Evolutionary conservation across 2,888 invertebrate species (phyloP), one percentile per base, ranked within the genome.

Genomic region (Galerucella pusilla): DNA sequence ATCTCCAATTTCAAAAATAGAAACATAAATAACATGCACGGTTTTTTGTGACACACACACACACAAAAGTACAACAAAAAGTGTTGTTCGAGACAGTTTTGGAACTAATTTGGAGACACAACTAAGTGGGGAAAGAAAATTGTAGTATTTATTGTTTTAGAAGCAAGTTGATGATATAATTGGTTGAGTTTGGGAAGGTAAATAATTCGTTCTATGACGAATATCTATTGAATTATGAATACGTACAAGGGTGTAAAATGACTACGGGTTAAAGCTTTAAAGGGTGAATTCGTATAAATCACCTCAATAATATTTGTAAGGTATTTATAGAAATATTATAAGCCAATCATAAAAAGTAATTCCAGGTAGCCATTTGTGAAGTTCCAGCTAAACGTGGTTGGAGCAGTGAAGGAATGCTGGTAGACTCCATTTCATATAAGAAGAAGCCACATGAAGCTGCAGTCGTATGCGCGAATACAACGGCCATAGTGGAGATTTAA

Each of bases 81-180:
- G 74, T 74, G 71, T 69, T 74, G 65, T 74, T 74, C 49, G 14
- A 67, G 66, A 61, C 67, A 74, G 74, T 71, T 74, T 54, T 2
- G 16, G n/a, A 67, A 71, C 67, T 63, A 49, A 66, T 70, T 70
- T 28, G n/a, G 46, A 61, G 49, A 25, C 70, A 61, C 49, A 68
- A 65, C 54, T 59, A 65, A 74, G 68, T 70, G 49, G 61, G 49
- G 65, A 68, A 69, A 66, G 63, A 42, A 76, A 74, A 72, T 74
- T 76, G 72, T 72, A 74, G 70, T 76, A 14, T 46, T 76, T 74
- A 66, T 74, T 74, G 67, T 74, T 61, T 61, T 67, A 61, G 71
- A 71, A 35, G 45, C 70, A 52, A 25, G 61, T 70, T 74, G 66
- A 71, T 64, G 71, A 66, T 61, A 67, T 67, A 74, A 71, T 74